Base-by-base conservation (phyloP, 1,140 invertebrate genomes). In the Drosophila miranda region DNA sequence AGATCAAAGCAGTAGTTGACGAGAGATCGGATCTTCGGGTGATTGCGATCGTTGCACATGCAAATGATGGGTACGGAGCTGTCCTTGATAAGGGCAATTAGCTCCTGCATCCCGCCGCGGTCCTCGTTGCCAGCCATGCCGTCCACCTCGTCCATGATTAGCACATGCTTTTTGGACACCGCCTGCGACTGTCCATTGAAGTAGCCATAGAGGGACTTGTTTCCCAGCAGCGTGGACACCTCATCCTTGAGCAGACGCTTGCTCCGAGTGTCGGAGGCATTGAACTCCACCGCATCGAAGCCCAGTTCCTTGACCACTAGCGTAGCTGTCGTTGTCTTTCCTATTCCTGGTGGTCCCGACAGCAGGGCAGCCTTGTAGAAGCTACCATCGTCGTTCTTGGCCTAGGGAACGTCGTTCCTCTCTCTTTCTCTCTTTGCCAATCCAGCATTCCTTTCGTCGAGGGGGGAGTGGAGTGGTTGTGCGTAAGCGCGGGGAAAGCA, bases 71-170 rank as follows among this genome's bases (percentile, higher is more conserved):
- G 99, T 51, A 99, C 94, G 51, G 95, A 95, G 0, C 97, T 94
- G 2, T 92, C 92, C 92, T 99, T 99, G 46, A 99, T 99, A 5
- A 99, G 92, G 16, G 92, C 92, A 69, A 99, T 99, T 11, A 99
- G 91, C 92, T 99, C 98, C 91, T 97, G 96, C 45, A 99, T 93
- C 50, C 99, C 99, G 48, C 99, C 99, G 75, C 99, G 94, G 92
- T 99, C 99, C 91, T 99, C 98, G 91, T 99, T 99, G 11, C 99
- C 99, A 9, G 98, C 97, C 98, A 99, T 99, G 11, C 99, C 99
- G 91, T 99, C 99, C 0, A 99, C 99, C 94, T 99, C 99, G 88
- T 99, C 99, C 99, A 99, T 99, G 11, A 99, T 93, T 0, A 99
- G 90, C 23, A 98, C 97, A 89, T 99, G 97, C 73, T 97, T 96